Base-by-base conservation (phyloP, 2,888 invertebrate genomes). In the Eilema sororculum region DNA sequence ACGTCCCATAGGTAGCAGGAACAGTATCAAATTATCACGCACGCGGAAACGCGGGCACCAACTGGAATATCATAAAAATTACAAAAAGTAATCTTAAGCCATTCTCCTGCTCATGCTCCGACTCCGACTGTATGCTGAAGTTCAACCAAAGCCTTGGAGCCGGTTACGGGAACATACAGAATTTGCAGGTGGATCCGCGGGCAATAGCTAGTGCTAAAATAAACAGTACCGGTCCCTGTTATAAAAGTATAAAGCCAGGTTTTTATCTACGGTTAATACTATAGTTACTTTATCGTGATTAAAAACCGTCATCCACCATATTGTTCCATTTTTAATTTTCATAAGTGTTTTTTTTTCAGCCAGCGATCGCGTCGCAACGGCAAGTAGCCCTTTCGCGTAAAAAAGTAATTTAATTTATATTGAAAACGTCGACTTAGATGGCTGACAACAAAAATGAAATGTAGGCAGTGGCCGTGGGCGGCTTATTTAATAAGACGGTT, bases 381-480 rank as follows among this genome's bases (percentile, higher is more conserved):
- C 59, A 63, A 76, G 76, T 73, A 73, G 71, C 57, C 76, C 61
- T 68, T 76, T 78, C 74, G 16, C 62, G 75, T 71, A 73, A 79
- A 81, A 80, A 81, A 74, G 73, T 73, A 72, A 74, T 78, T 81
- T 68, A 78, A 75, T 77, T 78, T 73, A 78, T 75, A 76, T 74
- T 71, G 57, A 13, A 61, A 71, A 28, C 57, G 59, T 22, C 41
- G 61, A 60, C 63, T 76, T 71, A 76, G 73, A 77, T 75, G 77
- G 74, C 64, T 70, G 73, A 73, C 74, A 70, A 72, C 46, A 75
- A 81, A 71, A 74, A 78, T 79, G 68, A 74, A 79, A 78, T 71
- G 71, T 71, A 67, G 52, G 37, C 13, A 41, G 71, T 65, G 61
- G 60, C 66, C 71, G 46, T 59, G 70, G 63, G 69, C 62, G 59